Conservation (phyloP, 2,797 vertebrate genomes). For the Cynodonichthys magdalenae region DNA sequence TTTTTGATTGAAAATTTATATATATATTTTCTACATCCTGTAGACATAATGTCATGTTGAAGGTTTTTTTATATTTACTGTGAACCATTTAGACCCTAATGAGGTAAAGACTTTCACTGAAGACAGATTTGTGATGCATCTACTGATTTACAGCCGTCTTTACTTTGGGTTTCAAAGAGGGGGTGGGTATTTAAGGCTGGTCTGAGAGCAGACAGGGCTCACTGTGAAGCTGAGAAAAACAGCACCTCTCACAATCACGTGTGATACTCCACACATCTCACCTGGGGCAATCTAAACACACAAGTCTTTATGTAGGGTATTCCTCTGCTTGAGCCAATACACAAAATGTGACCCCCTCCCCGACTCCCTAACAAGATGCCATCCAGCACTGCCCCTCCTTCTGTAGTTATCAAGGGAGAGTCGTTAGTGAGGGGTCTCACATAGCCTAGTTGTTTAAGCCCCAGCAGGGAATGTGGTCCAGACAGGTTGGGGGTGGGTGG, state of each 20-base stretch:
- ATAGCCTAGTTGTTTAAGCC: slow-evolving; percentile 68
- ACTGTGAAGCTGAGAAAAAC: slow-evolving; percentile 63
- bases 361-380: slow-evolving; percentile 66
- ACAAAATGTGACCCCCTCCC: slow-evolving; percentile 50
- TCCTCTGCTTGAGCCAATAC: slow-evolving; percentile 64
- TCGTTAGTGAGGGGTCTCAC: slow-evolving; percentile 69
- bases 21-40: neutral
- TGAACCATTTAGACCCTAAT: slow-evolving; percentile 50
- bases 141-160: slow-evolving; percentile 58
- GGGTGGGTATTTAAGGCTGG: slow-evolving; percentile 37
- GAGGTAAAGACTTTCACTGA: slow-evolving; percentile 30
- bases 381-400: slow-evolving; percentile 57
- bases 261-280: slow-evolving; percentile 53
- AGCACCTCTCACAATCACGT: slow-evolving; percentile 60
- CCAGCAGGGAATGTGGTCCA: slow-evolving; percentile 43
- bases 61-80: slow-evolving; percentile 39
- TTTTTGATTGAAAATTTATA: neutral
- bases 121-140: slow-evolving; percentile 32
- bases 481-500: slow-evolving; percentile 8
- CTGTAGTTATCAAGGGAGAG: slow-evolving; percentile 71
- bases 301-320: slow-evolving; percentile 55
- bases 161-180: slow-evolving; percentile 18
- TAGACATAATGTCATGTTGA: slow-evolving; percentile 1
- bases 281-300: slow-evolving; percentile 66
- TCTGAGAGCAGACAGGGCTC: slow-evolving; percentile 12